Conservation (phyloP, 2,888 invertebrate genomes). For the Hedya salicella region DNA sequence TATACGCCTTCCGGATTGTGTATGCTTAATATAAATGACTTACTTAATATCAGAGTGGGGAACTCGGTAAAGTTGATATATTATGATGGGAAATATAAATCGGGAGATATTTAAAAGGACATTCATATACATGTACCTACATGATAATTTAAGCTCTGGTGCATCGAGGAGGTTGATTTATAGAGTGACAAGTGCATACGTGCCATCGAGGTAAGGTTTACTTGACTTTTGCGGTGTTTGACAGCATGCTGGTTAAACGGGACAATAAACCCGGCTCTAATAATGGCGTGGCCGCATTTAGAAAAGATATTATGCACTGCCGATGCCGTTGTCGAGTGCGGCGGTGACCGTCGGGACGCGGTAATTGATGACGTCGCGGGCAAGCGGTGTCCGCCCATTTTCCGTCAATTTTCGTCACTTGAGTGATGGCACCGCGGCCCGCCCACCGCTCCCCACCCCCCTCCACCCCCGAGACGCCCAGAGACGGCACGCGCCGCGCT, state of each 20-base stretch:
- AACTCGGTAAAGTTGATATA: not conserved
- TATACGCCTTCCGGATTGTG: slow-evolving; percentile 70
- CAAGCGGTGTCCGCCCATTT: slow-evolving; percentile 84
- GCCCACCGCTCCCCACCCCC: slow-evolving; percentile 63
- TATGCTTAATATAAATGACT: slow-evolving; percentile 55
- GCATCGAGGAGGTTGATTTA: too few species aligned
- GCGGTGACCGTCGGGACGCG: slow-evolving; percentile 80
- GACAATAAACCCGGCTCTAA: slow-evolving; percentile 27
- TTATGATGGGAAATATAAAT: too few species aligned
- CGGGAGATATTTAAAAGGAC: too few species aligned
- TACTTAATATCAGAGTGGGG: not conserved
- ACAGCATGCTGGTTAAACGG: not conserved
- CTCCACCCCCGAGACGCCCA: slow-evolving; percentile 57
- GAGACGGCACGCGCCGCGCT: slow-evolving; percentile 81
- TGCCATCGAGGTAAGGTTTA: too few species aligned
- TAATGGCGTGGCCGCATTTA: slow-evolving; percentile 41
- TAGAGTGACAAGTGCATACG: too few species aligned
- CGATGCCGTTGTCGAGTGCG: slow-evolving; percentile 61
- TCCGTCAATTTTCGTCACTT: slow-evolving; percentile 86
- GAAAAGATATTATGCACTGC: slow-evolving; percentile 73
- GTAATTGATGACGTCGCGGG: slow-evolving; percentile 84
- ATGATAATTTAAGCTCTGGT: too few species aligned
- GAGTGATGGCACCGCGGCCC: slow-evolving; percentile 82
- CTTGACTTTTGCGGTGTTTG: not conserved
- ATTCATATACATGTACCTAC: too few species aligned